Base-by-base conservation (phyloP, 2,797 vertebrate genomes). In the Euphonia xanthogaster region DNA sequence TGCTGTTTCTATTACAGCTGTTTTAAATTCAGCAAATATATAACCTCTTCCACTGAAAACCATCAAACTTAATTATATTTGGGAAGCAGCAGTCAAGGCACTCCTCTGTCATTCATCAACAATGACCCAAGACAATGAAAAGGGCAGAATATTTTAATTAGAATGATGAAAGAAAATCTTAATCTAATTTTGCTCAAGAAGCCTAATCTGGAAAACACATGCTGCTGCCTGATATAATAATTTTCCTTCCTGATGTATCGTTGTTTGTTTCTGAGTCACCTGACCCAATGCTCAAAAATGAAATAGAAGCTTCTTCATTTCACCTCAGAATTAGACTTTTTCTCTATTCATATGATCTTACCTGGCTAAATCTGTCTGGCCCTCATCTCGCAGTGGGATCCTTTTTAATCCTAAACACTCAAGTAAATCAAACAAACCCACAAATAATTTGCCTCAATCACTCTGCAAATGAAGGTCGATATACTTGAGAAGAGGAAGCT, bases 241-340 rank as follows among this genome's bases (percentile, higher is more conserved):
- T 90, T 90, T 72, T 79, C 58, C n/a, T 72, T 91, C 76, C 61
- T 66, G 65, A 88, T 63, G 14, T 47, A 67, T 48, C 37, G 53
- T 40, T 75, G 8, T 83, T 96, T 96, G 45, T 79, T 93, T 92
- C 86, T 77, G 55, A 93, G 79, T 94, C 74, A 93, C 47, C 62
- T 94, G 84, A 96, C 33, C 35, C 14, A 6, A 65, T 5, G 24
- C 48, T 70, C 45, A 47, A 68, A 95, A 74, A 45, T 65, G 24
- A 96, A 86, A 90, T 62, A 84, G 86, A 97, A 97, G 81, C 90
- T 87, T 67, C 86, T 97, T 94, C 60, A 80, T 92, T 96, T 95
- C 70, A 75, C 50, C 45, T 87, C 40, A 48, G n/a, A 93, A 93
- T 90, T 60, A 80, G 66, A 72, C 15, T 50, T 53, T 82, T 79